Conservation (phyloP, 1,140 invertebrate genomes). For the Drosophila murphyi region DNA sequence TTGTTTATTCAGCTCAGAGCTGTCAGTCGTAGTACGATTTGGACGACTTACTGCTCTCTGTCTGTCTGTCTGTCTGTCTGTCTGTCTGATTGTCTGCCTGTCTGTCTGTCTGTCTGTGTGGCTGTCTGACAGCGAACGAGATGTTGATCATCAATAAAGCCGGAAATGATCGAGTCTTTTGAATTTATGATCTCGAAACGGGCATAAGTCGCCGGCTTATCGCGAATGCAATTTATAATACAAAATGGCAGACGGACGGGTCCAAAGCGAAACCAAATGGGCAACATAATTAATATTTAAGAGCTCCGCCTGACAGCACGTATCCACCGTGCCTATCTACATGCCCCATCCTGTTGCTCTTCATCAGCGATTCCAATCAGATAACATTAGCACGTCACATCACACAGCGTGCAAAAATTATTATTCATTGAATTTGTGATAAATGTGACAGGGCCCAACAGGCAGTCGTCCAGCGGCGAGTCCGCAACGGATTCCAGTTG, state of each 20-base stretch:
- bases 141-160: conserved; percentile 59
- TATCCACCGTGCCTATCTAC: not conserved
- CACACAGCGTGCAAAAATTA: conserved; percentile 83
- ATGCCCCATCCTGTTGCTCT: conserved; percentile 45
- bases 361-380: conserved; percentile 81
- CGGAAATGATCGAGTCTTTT: conserved; percentile 54
- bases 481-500: conserved; percentile 24
- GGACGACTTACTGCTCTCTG: too few species aligned
- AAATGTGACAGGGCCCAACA: conserved; percentile 81
- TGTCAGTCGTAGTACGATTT: too few species aligned
- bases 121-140: conserved; percentile 18
- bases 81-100: too few species aligned
- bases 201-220: conserved; percentile 75
- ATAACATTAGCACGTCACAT: conserved; percentile 83
- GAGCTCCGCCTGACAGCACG: conserved; percentile 40
- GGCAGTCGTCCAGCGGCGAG: conserved; percentile 41
- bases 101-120: conserved; percentile 12
- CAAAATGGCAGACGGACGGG: conserved; percentile 70
- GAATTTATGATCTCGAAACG: conserved; percentile 30
- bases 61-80: too few species aligned
- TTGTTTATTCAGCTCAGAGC: not conserved
- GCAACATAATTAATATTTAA: conserved; percentile 79
- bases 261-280: conserved; percentile 57
- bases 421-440: conserved; percentile 84
- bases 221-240: conserved; percentile 77